Evolutionary conservation across 2,113 vertebrate genomes (phyloP).

Genomic region (Cyphomyrus plagiostoma): DNA sequence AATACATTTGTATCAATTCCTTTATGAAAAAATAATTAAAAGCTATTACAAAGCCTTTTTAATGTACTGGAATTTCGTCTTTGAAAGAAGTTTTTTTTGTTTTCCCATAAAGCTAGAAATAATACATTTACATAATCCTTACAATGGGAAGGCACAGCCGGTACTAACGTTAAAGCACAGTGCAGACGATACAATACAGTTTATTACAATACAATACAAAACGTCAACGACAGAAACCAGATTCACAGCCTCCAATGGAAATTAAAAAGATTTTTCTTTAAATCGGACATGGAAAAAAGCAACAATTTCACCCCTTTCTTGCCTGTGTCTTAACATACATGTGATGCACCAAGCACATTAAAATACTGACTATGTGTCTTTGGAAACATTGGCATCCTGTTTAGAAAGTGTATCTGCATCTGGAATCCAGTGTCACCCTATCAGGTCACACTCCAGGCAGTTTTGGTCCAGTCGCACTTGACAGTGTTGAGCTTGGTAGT

Average conservation of each 20-base stretch:
- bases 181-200: slow-evolving; percentile 62
- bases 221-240: slow-evolving; percentile 42
- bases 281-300: slow-evolving; percentile 15
- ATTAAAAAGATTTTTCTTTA: slow-evolving; percentile 22
- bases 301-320: slow-evolving; percentile 9
- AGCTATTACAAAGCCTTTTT: slow-evolving; percentile 69
- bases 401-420: not conserved
- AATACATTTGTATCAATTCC: slow-evolving; percentile 53
- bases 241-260: slow-evolving; percentile 69
- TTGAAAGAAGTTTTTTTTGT: slow-evolving; percentile 52
- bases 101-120: slow-evolving; percentile 70
- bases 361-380: slow-evolving; percentile 13
- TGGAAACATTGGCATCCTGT: not conserved
- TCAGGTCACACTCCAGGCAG: not conserved
- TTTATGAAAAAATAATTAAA: slow-evolving; percentile 66
- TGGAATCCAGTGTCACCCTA: not conserved
- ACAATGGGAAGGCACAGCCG: slow-evolving; percentile 89
- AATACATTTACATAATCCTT: slow-evolving; percentile 75
- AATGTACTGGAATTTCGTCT: slow-evolving; percentile 58
- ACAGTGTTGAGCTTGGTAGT: not conserved
- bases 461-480: not conserved
- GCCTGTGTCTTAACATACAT: not conserved
- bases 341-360: not conserved
- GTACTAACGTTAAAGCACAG: slow-evolving; percentile 74
- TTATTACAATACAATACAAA: slow-evolving; percentile 40